Evolutionary conservation across 2,113 vertebrate species (phyloP).

Genomic region (Scomber japonicus): DNA sequence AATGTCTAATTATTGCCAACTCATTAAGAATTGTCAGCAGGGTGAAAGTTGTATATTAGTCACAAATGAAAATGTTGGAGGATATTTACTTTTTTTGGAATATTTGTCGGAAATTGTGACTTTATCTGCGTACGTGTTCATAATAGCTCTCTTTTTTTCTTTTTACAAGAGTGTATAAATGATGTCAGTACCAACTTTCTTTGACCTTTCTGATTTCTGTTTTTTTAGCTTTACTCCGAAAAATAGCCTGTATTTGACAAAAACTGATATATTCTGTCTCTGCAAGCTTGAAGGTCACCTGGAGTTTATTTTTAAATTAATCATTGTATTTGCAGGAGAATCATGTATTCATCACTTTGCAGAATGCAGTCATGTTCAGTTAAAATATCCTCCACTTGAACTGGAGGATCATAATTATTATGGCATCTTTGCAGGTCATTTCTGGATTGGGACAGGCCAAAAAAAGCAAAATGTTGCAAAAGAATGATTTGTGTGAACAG

Average conservation of each 20-base stretch:
- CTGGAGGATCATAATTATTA: neutral
- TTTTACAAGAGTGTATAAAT: conserved; percentile 3
- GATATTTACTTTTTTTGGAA: conserved; percentile 14
- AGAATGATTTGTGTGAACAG: neutral
- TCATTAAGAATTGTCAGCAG: conserved; percentile 57
- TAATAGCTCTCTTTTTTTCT: neutral
- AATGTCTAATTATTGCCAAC: conserved; percentile 75
- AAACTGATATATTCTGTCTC: neutral
- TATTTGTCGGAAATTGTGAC: neutral
- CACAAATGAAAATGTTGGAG: conserved; percentile 7
- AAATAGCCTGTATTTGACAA: neutral
- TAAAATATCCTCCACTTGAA: neutral
- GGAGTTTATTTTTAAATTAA: neutral
- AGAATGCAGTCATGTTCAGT: conserved; percentile 6
- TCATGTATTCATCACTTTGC: neutral
- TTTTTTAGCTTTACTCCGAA: neutral
- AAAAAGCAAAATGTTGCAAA: neutral
- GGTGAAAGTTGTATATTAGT: conserved; percentile 44
- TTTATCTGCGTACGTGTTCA: neutral
- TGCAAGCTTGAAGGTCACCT: neutral
- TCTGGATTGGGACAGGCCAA: neutral
- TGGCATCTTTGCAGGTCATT: neutral
- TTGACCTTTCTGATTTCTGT: neutral
- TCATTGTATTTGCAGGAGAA: neutral
- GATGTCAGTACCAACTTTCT: neutral